Base-by-base conservation (phyloP, 2,113 vertebrate species). In the Guaruba guarouba region DNA sequence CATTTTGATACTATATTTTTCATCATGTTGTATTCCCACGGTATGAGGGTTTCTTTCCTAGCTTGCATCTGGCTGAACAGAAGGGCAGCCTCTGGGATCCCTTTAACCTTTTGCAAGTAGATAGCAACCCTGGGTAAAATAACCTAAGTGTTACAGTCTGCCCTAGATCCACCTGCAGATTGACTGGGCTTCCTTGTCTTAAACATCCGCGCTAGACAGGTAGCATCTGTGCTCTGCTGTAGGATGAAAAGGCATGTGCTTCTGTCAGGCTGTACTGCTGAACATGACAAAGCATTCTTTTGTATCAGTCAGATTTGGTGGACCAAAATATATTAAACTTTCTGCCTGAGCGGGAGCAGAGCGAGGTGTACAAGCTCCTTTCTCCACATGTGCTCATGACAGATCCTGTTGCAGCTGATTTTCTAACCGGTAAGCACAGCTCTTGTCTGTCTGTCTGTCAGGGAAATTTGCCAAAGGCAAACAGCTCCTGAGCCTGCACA, bases 251-350 rank as follows among this genome's bases (percentile, higher is more conserved):
- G 35, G 11, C 1, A 0, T 54, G 75, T 57, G 81, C 20, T 41
- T 95, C 68, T 87, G 70, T 79, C 88, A 92, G 61, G 67, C 49
- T 90, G 54, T 67, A 31, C 83, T 90, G 70, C 54, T 84, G 96
- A 88, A 91, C 88, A 92, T 97, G 95, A 97, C 95, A 97, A 90
- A 97, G 91, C 91, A 62, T 97, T 96, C 82, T 98, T 98, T 98
- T 98, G 97, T 97, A 98, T 97, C 98, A 99, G 99, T 98, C 98
- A 98, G 98, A 99, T 97, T 98, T 99, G 98, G 98, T 99, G 98
- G 99, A 99, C 97, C 99, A 98, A 98, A 99, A 98, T 97, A 99
- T 99, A 98, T 97, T 99, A 92, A 99, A 98, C 97, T 98, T 99
- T 96, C 98, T 99, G 86, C 99, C 98, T 74, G 99, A 99, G 90